phyloP scores from a whole-genome alignment of 2,797 vertebrate genomes.

The Characodon lateralis region DNA sequence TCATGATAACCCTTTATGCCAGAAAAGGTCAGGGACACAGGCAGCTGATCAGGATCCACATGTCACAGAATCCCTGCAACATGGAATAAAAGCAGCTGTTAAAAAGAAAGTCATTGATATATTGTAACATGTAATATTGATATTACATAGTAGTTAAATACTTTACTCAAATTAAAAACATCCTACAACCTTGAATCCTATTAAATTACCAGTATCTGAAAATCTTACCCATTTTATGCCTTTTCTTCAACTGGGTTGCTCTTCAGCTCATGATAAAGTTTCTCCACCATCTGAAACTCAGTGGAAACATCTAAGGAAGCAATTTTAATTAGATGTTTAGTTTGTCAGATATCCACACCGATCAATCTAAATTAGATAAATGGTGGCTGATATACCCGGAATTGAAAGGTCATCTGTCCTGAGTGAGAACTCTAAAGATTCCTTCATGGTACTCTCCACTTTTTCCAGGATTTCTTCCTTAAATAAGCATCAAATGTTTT shows the following conservation, averaged over 20 bases:
- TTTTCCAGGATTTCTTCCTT: neutral
- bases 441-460: neutral
- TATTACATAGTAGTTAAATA: too few species aligned
- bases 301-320: neutral
- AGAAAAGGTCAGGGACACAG: too few species aligned
- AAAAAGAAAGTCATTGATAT: neutral
- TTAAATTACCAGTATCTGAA: neutral
- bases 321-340: neutral
- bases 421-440: constrained; percentile 39
- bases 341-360: neutral
- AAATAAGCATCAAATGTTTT: constrained; percentile 11
- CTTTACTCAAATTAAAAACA: too few species aligned
- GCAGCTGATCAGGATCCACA: neutral
- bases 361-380: neutral
- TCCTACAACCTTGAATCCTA: neutral
- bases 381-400: constrained; percentile 34
- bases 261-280: neutral
- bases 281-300: neutral
- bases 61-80: neutral
- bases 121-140: too few species aligned
- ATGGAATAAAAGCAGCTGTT: neutral
- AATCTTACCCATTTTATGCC: neutral
- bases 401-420: neutral
- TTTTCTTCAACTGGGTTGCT: rapidly evolving
- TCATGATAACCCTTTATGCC: too few species aligned